Evolutionary conservation across 2,888 invertebrate species (phyloP).

Genomic region (Meiosimyza platycephala): DNA sequence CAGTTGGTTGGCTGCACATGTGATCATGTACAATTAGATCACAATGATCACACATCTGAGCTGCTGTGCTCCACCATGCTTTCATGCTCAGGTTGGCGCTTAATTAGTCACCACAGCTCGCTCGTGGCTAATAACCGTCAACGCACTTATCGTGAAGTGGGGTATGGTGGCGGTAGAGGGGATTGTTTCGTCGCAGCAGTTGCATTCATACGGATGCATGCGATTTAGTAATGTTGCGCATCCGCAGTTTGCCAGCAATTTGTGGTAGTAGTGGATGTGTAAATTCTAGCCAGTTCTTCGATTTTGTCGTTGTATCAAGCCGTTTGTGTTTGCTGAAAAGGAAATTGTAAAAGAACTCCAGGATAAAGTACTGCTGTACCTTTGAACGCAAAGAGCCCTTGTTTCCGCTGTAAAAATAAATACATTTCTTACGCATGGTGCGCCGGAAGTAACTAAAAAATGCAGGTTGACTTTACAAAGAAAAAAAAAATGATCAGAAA

Average conservation of each 20-base stretch:
- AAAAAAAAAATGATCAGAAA: too few relatives aligned
- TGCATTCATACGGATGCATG: not conserved
- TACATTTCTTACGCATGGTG: too few relatives aligned
- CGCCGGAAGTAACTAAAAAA: too few relatives aligned
- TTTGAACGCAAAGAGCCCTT: too few relatives aligned
- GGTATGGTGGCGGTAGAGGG: not conserved
- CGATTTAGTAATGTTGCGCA: not conserved
- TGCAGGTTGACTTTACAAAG: too few relatives aligned
- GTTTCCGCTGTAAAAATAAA: too few relatives aligned
- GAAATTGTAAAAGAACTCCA: too few relatives aligned
- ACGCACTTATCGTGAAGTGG: conserved; percentile 8
- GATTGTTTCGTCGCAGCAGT: not conserved
- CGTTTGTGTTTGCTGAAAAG: too few relatives aligned
- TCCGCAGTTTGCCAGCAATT: not conserved
- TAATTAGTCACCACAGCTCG: not conserved
- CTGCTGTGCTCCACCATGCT: not conserved
- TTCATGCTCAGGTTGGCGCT: conserved; percentile 6
- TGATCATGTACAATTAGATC: conserved; percentile 36
- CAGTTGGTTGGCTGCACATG: conserved; percentile 28
- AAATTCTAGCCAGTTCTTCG: too few relatives aligned
- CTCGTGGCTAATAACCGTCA: conserved; percentile 18
- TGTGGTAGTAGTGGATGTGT: too few relatives aligned
- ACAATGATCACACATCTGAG: not conserved
- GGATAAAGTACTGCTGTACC: too few relatives aligned
- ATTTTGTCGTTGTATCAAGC: too few relatives aligned